phyloP scores from a whole-genome alignment of 2,797 vertebrate species.

The Neosilurus mollespiculum region DNA sequence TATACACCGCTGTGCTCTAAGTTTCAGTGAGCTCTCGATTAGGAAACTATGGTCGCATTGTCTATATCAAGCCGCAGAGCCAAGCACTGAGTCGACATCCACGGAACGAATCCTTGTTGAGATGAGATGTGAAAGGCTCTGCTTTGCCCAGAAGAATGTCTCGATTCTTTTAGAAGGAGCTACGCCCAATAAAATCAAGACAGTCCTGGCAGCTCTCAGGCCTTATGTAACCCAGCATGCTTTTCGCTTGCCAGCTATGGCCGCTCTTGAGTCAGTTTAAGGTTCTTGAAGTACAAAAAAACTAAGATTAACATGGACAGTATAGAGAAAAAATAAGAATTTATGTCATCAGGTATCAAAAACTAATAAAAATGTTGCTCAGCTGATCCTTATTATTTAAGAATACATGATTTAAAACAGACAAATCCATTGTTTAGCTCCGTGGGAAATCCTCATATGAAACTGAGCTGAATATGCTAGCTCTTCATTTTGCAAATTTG shows the following conservation, averaged over 20 bases:
- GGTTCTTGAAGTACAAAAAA: constrained; percentile 3
- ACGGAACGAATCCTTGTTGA: constrained; percentile 33
- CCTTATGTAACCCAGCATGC: constrained; percentile 45
- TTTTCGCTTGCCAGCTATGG: constrained; percentile 37
- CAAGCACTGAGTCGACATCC: constrained; percentile 43
- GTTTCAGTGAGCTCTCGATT: constrained; percentile 44
- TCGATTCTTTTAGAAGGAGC: constrained; percentile 40
- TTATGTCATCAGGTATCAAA: constrained; percentile 30
- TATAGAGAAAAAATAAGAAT: constrained; percentile 18
- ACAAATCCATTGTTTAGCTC: background rate
- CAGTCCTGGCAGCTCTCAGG: constrained; percentile 30
- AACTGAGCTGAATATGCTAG: background rate
- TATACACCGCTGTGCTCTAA: constrained; percentile 33
- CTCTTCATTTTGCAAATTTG: background rate
- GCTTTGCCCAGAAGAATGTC: constrained; percentile 46
- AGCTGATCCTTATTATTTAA: constrained; percentile 22
- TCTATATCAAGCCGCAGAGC: constrained; percentile 40
- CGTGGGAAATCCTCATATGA: background rate
- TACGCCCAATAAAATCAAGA: constrained; percentile 40
- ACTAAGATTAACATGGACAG: constrained; percentile 20
- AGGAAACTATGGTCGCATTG: constrained; percentile 50
- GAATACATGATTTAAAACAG: constrained; percentile 17
- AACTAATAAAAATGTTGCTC: constrained; percentile 23
- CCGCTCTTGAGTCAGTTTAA: constrained; percentile 39
- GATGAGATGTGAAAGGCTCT: constrained; percentile 47